Evolutionary conservation across 2,888 invertebrate genomes (phyloP), one percentile per base, ranked within the genome.

Genomic region (Papilio protenor): DNA sequence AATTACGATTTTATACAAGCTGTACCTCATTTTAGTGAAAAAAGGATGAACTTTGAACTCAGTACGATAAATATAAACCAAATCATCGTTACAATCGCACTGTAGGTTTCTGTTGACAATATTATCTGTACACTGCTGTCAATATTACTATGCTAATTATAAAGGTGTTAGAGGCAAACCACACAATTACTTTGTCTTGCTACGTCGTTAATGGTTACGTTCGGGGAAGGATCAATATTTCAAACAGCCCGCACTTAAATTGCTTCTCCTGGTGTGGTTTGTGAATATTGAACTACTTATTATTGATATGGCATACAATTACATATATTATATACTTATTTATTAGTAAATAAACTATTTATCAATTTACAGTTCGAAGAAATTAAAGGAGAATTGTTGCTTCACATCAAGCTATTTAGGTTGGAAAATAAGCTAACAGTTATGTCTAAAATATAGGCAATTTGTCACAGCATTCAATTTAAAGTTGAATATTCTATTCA

Each of bases 201-300:
- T 18, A 27, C 10, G n/a, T 18, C 64, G 40, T n/a, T 66, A 64
- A 66, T 66, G 40, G 33, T 3, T n/a, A n/a, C 40, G n/a, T 40
- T 66, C 33, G 40, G 33, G 66, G 10, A 61, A 23, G 61, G 61
- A 40, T 40, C 66, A 33, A 66, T 66, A 66, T 40, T 14, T 40
- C 66, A 66, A 66, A 66, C 40, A 40, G 18, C 1, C 33, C 66
- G 40, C 66, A 66, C 18, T 66, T 40, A 66, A 66, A 66, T 33
- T 66, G 18, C 66, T 11, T 64, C 40, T 33, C 40, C 2, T 40
- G 40, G 40, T 40, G 40, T 66, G n/a, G 66, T 66, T 66, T 66
- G n/a, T 11, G n/a, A 1, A 40, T 61, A 23, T 14, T 11, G 61
- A 61, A 61, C 2, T 1, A 27, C 16, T 61, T 14, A 27, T 2